These are phyloP conservation scores for Eupithecia tripunctaria DNA, from an alignment of 2,888 invertebrate genomes.

Conservation along the genomic window DNA sequence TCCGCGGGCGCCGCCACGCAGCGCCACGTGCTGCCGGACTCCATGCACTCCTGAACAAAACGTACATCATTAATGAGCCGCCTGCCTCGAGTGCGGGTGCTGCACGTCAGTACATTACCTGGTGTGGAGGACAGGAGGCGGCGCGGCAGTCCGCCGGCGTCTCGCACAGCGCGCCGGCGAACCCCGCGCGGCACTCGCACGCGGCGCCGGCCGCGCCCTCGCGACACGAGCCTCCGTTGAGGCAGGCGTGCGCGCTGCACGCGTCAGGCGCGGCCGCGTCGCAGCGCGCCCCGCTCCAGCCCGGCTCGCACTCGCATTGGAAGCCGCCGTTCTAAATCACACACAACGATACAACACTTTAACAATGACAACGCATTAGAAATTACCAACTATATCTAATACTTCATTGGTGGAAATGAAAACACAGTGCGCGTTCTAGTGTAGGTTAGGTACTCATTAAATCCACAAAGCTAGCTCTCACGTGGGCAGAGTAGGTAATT, in stretches of 20 bases:
- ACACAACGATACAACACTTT: neutral
- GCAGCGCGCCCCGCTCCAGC: conserved; percentile 85
- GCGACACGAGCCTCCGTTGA: conserved; percentile 86
- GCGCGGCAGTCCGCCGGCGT: conserved; percentile 86
- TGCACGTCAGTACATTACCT: conserved; percentile 40
- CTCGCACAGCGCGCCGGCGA: conserved; percentile 87
- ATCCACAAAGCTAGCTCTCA: neutral
- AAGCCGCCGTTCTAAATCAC: conserved; percentile 74
- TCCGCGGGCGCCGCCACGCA: conserved; percentile 86
- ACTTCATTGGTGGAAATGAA: neutral
- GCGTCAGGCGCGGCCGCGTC: conserved; percentile 52
- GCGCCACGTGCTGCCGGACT: conserved; percentile 77
- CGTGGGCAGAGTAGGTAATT: neutral
- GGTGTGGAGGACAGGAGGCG: conserved; percentile 59
- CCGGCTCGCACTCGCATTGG: conserved; percentile 88
- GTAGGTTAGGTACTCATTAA: too few species aligned
- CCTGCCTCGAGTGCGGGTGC: neutral
- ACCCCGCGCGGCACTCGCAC: conserved; percentile 88
- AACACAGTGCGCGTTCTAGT: neutral
- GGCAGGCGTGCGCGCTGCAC: conserved; percentile 85
- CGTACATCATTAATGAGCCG: neutral
- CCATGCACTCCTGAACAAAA: conserved; percentile 78
- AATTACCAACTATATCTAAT: too few species aligned
- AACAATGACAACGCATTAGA: neutral
- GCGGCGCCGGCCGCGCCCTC: conserved; percentile 52